phyloP scores from a whole-genome alignment of 2,888 invertebrate species.

The Hirtodrosophila alboralis region DNA sequence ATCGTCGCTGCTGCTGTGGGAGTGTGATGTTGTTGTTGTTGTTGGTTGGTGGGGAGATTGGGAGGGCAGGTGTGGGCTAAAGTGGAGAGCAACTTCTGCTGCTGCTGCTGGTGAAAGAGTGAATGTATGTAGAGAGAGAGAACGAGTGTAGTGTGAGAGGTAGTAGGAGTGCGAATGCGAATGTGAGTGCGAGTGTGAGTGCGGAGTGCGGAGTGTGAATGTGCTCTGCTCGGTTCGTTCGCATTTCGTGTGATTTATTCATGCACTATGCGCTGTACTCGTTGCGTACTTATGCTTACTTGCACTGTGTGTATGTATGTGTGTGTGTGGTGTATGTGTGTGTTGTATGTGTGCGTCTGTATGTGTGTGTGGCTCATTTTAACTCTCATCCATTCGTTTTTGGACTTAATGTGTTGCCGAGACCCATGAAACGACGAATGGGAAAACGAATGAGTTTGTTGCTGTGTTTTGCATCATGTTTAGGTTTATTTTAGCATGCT shows the following conservation, averaged over 20 bases:
- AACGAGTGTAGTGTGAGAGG: constrained; percentile 8
- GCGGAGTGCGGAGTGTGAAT: constrained; percentile 33
- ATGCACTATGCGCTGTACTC: constrained; percentile 65
- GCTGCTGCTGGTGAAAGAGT: constrained; percentile 65
- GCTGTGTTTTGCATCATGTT: constrained; percentile 68
- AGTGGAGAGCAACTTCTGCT: constrained; percentile 10
- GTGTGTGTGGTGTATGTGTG: constrained; percentile 8
- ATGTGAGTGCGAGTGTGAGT: constrained; percentile 27
- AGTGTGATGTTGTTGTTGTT: constrained; percentile 12
- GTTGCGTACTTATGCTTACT: constrained; percentile 76
- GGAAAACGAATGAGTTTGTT: constrained; percentile 78
- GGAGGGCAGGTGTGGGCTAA: constrained; percentile 2
- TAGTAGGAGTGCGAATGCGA: constrained; percentile 16
- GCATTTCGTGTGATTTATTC: constrained; percentile 79
- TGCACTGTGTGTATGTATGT: constrained; percentile 36
- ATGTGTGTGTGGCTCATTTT: constrained; percentile 67
- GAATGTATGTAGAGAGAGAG: constrained; percentile 58
- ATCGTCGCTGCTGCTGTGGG: constrained; percentile 33
- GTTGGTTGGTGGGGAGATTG: constrained; percentile 6
- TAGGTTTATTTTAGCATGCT: constrained; percentile 75
- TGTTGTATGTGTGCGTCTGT: constrained; percentile 15
- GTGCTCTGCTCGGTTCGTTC: constrained; percentile 67
- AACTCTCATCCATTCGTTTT: constrained; percentile 79
- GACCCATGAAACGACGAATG: constrained; percentile 72
- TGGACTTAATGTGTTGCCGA: constrained; percentile 73